Evolutionary conservation across 1,140 invertebrate species (phyloP).

Genomic region (Eurytemora carolleeae): DNA sequence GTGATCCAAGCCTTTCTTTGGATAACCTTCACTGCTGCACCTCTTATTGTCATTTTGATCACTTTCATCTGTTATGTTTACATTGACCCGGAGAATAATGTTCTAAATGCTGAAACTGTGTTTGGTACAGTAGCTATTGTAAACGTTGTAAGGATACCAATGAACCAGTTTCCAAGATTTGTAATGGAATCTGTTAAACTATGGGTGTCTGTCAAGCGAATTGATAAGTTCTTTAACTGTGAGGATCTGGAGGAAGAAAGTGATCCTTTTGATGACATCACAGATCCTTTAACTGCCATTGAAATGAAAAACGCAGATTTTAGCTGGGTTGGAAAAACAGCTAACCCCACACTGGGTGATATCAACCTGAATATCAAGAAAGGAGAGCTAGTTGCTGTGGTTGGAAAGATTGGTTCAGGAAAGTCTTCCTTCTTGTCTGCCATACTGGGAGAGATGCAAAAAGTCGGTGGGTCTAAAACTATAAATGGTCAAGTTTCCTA

Average conservation of each 20-base stretch:
- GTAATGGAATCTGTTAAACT: neutral
- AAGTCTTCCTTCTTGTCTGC: constrained; percentile 36
- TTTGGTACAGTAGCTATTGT: neutral
- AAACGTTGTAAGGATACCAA: neutral
- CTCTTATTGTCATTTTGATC: constrained; percentile 59
- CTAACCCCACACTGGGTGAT: constrained; percentile 25
- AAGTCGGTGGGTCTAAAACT: constrained; percentile 19
- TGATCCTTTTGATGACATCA: neutral
- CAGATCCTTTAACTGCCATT: no score
- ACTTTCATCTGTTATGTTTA: constrained; percentile 32
- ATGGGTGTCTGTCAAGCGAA: neutral
- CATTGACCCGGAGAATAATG: constrained; percentile 26
- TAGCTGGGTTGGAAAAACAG: constrained; percentile 6
- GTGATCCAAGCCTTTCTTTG: constrained; percentile 43
- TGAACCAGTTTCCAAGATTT: neutral
- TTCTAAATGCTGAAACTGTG: constrained; percentile 19
- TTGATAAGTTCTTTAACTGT: neutral
- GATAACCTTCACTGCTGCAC: constrained; percentile 86
- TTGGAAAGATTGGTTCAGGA: constrained; percentile 37
- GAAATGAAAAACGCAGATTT: neutral
- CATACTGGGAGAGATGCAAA: constrained; percentile 33
- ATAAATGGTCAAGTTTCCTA: constrained; percentile 26
- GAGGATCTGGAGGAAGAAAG: neutral
- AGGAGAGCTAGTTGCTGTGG: constrained; percentile 31
- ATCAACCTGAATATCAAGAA: constrained; percentile 24